phyloP scores from a whole-genome alignment of 2,888 invertebrate species.

The Archips xylosteana region DNA sequence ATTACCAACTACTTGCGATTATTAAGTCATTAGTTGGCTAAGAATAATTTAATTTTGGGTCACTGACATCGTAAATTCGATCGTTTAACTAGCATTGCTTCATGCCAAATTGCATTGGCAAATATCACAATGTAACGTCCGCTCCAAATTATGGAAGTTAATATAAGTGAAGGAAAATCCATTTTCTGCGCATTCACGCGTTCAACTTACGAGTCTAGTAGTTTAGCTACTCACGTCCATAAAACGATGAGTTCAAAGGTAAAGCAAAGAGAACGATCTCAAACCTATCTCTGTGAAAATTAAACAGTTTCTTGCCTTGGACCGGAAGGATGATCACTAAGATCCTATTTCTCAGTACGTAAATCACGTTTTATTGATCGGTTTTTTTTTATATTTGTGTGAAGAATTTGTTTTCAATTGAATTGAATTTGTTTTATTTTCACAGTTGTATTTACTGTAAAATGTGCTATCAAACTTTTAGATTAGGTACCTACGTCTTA shows the following conservation, averaged over 20 bases:
- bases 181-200: constrained; percentile 59
- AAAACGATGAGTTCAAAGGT: constrained; percentile 59
- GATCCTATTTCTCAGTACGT: neutral
- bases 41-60: constrained; percentile 18
- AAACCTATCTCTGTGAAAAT: constrained; percentile 28
- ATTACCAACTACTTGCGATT: neutral
- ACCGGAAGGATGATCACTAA: neutral
- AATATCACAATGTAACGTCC: constrained; percentile 51
- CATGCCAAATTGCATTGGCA: constrained; percentile 26
- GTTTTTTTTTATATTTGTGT: neutral
- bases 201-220: constrained; percentile 49
- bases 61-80: constrained; percentile 12
- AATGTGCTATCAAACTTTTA: neutral
- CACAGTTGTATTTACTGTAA: constrained; percentile 5
- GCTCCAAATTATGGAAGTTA: constrained; percentile 58
- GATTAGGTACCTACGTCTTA: neutral
- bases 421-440: constrained; percentile 23
- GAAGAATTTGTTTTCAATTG: neutral
- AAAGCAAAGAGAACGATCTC: constrained; percentile 14
- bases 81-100: constrained; percentile 19
- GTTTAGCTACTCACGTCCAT: constrained; percentile 6
- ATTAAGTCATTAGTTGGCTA: constrained; percentile 4
- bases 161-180: constrained; percentile 60
- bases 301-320: constrained; percentile 18
- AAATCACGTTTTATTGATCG: neutral